Conservation (phyloP, 2,797 vertebrate species). For the Cyprinella venusta region DNA sequence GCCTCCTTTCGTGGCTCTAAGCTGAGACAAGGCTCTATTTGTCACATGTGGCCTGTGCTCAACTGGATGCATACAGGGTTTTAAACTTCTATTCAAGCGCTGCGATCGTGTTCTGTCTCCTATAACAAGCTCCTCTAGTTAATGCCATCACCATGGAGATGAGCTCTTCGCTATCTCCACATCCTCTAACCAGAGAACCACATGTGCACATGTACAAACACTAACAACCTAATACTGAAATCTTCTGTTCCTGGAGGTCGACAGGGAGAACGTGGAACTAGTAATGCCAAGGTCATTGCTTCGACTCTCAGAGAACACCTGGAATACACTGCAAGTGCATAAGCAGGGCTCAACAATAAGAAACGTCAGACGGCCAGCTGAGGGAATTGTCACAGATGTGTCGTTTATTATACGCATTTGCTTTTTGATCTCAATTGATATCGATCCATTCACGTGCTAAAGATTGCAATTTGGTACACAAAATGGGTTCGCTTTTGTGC, state of each 20-base stretch:
- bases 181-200: conserved; percentile 25
- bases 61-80: conserved; percentile 18
- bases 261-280: background rate
- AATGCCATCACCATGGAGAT: conserved; percentile 54
- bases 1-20: conserved; percentile 30
- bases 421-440: too few relatives aligned
- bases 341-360: background rate
- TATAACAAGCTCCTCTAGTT: conserved; percentile 45
- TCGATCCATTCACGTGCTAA: background rate
- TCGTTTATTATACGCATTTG: background rate
- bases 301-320: background rate
- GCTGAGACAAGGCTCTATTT: conserved; percentile 50
- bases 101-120: conserved; percentile 39
- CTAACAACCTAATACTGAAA: background rate
- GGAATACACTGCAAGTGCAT: background rate
- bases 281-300: conserved; percentile 7
- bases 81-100: conserved; percentile 32
- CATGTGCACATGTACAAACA: background rate
- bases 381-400: background rate
- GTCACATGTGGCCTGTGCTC: conserved; percentile 23
- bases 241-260: background rate
- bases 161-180: conserved; percentile 34
- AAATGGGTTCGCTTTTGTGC: background rate
- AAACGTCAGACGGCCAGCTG: background rate
- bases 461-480: too few relatives aligned